Evolutionary conservation across 2,888 invertebrate species (phyloP).

Genomic region (Xanthorhoe spadicearia): DNA sequence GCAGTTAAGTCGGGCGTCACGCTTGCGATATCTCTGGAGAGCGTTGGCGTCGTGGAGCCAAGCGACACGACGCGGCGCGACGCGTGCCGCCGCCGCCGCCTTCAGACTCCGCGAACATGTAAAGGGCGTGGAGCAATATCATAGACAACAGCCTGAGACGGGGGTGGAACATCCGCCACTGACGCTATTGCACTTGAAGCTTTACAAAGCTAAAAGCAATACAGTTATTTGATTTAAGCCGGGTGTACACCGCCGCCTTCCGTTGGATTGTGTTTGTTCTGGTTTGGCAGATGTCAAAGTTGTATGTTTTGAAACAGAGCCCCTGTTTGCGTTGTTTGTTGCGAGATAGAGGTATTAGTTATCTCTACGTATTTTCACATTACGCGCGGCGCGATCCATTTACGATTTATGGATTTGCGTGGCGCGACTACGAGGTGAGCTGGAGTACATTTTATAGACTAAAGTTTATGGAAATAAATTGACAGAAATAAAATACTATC

Average conservation of each 20-base stretch:
- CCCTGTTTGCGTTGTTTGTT: constrained; percentile 74
- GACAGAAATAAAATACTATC: constrained; percentile 11
- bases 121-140: constrained; percentile 84
- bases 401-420: constrained; percentile 31
- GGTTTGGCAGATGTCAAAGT: constrained; percentile 84
- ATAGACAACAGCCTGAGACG: constrained; percentile 81
- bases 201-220: constrained; percentile 84
- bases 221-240: constrained; percentile 85
- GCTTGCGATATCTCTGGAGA: constrained; percentile 72
- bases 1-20: constrained; percentile 79
- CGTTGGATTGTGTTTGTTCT: constrained; percentile 82
- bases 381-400: constrained; percentile 32
- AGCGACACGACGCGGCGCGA: constrained; percentile 58
- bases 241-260: constrained; percentile 80
- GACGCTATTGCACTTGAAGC: constrained; percentile 83
- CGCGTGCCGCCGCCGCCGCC: constrained; percentile 64
- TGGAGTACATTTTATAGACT: constrained; percentile 23
- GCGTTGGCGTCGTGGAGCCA: constrained; percentile 44
- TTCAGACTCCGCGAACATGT: constrained; percentile 76
- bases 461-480: constrained; percentile 21
- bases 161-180: constrained; percentile 79
- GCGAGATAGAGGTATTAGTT: constrained; percentile 69
- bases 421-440: constrained; percentile 21
- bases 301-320: constrained; percentile 82
- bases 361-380: constrained; percentile 49